phyloP scores from a whole-genome alignment of 1,140 invertebrate genomes.

The Andrena cerasifolii region DNA sequence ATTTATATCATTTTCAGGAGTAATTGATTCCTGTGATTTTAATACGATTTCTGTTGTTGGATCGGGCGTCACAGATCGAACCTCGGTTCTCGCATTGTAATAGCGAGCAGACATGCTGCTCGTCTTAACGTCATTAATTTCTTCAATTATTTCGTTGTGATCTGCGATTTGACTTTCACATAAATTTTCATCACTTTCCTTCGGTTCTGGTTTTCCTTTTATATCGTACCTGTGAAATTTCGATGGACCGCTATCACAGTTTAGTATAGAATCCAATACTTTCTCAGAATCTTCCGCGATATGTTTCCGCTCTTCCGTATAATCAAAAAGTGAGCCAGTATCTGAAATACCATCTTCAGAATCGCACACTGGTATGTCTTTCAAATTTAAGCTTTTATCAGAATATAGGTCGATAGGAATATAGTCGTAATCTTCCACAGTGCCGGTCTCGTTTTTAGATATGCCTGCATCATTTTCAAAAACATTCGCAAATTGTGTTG shows the following conservation, averaged over 20 bases:
- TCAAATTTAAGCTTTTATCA: slow-evolving; percentile 57
- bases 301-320: slow-evolving; percentile 48
- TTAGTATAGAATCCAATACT: neutral
- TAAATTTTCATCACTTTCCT: neutral
- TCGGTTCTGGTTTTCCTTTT: slow-evolving; percentile 1
- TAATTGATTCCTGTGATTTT: slow-evolving; percentile 37
- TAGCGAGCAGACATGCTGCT: neutral
- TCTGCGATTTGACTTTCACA: neutral
- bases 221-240: neutral
- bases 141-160: neutral
- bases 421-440: neutral
- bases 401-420: slow-evolving; percentile 59
- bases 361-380: slow-evolving; percentile 33
- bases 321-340: slow-evolving; percentile 60
- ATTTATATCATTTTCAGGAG: slow-evolving; percentile 73
- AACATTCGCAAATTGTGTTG: neutral
- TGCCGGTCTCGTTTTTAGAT: neutral
- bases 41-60: neutral
- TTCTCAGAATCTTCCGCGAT: neutral
- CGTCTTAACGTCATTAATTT: neutral
- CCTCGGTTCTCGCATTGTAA: neutral
- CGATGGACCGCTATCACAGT: neutral
- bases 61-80: slow-evolving; percentile 8
- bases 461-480: neutral
- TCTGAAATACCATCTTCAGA: slow-evolving; percentile 64